Conservation (phyloP, 2,888 invertebrate genomes). For the Carcina quercana region DNA sequence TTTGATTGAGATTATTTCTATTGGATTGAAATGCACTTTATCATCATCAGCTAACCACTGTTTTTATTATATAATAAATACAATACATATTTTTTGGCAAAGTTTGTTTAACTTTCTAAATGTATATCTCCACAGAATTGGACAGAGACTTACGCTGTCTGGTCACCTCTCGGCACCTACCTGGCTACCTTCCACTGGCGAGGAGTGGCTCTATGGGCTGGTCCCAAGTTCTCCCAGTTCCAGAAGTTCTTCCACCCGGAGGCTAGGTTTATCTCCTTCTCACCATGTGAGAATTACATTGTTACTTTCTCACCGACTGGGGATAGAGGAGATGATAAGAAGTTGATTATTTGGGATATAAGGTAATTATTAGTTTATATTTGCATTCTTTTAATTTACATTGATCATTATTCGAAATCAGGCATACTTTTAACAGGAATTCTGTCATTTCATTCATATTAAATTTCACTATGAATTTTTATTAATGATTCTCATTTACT, state of each 20-base stretch:
- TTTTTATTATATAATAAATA: no score
- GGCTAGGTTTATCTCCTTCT: slow-evolving; percentile 97
- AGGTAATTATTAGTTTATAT: slow-evolving; percentile 74
- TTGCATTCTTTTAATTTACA: no score
- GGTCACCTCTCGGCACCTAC: slow-evolving; percentile 98
- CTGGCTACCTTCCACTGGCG: slow-evolving; percentile 96
- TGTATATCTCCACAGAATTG: slow-evolving; percentile 79
- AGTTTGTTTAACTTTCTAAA: background rate
- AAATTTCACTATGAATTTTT: no score
- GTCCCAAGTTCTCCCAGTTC: slow-evolving; percentile 92
- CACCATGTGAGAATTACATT: slow-evolving; percentile 97
- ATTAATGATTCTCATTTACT: no score
- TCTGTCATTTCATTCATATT: no score
- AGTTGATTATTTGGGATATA: slow-evolving; percentile 97
- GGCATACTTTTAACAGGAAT: no score
- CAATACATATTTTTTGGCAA: background rate
- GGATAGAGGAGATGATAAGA: slow-evolving; percentile 82
- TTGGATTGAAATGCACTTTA: no score
- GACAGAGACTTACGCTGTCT: slow-evolving; percentile 96
- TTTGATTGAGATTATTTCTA: no score
- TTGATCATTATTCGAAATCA: no score
- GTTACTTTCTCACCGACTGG: slow-evolving; percentile 94
- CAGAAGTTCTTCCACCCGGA: slow-evolving; percentile 92
- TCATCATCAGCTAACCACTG: no score
- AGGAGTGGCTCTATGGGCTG: slow-evolving; percentile 98